phyloP scores from a whole-genome alignment of 2,888 invertebrate genomes.

The Lepidocyrtinus sp. region DNA sequence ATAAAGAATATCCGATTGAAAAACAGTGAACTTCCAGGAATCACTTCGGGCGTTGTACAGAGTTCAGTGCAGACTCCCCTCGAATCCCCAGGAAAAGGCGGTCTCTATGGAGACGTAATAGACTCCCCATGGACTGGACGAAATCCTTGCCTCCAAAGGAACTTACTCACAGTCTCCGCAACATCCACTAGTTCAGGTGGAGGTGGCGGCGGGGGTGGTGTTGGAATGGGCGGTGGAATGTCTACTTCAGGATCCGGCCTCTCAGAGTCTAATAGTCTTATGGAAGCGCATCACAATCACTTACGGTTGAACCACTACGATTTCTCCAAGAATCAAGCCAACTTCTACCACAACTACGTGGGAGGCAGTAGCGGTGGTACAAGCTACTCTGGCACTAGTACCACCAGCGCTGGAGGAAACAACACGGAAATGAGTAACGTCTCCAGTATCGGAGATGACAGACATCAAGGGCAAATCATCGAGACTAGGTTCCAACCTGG shows the following conservation, averaged over 20 bases:
- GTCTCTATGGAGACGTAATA: constrained; percentile 21
- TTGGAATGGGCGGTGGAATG: constrained; percentile 16
- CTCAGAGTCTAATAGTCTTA: constrained; percentile 4
- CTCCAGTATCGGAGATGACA: constrained; percentile 22
- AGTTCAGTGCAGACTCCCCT: constrained; percentile 17
- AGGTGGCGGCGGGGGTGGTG: constrained; percentile 6
- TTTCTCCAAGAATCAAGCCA: constrained; percentile 36
- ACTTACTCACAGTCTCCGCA: constrained; percentile 43
- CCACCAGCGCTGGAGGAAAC: constrained; percentile 30
- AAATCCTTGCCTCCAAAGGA: constrained; percentile 65
- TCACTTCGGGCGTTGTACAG: not conserved
- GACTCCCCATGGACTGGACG: constrained; percentile 64
- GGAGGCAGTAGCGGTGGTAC: constrained; percentile 44
- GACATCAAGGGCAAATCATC: constrained; percentile 6
- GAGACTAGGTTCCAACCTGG: constrained; percentile 25
- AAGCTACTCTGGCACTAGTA: constrained; percentile 24
- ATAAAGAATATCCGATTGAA: constrained; percentile 39
- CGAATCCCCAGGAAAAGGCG: constrained; percentile 27
- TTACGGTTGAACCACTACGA: constrained; percentile 31
- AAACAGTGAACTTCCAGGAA: constrained; percentile 24
- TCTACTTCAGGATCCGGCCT: not conserved
- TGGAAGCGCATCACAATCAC: constrained; percentile 17
- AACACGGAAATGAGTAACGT: constrained; percentile 41
- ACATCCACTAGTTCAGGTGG: constrained; percentile 14
- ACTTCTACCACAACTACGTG: constrained; percentile 41